A percentile compares a stretch with the other conserved stretches of the same genome.
These are phyloP conservation scores for Podarcis cretensis DNA, from an alignment of 2,113 vertebrate species.

Conservation along the genomic window DNA sequence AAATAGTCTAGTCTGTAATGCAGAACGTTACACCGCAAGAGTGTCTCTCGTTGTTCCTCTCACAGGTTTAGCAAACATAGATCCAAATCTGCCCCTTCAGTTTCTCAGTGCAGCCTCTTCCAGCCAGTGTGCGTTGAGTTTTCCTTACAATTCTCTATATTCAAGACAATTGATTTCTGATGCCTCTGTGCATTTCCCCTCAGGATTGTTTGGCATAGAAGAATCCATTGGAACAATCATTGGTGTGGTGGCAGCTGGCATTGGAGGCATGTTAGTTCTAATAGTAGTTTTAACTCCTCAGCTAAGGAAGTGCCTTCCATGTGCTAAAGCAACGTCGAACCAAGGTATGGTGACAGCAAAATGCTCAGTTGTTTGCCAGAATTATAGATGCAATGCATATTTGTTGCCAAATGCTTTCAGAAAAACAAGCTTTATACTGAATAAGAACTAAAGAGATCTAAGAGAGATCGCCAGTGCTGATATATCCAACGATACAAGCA, in stretches of 20 bases:
- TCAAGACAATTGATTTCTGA: background rate
- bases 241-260: conserved; percentile 63
- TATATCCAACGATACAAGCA: background rate
- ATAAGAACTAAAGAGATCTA: background rate
- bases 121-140: too few relatives aligned
- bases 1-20: background rate
- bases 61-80: too few relatives aligned
- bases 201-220: conserved; percentile 70
- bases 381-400: background rate
- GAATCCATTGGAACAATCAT: conserved; percentile 73
- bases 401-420: background rate
- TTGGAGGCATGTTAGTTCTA: conserved; percentile 63
- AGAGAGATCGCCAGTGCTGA: background rate
- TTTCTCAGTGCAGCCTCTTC: too few relatives aligned
- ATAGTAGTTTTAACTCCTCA: conserved; percentile 63
- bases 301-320: conserved; percentile 63
- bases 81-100: too few relatives aligned
- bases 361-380: background rate
- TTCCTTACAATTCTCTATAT: background rate
- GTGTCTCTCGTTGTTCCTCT: too few relatives aligned
- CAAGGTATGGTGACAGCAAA: conserved; percentile 48
- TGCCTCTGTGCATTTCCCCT: background rate
- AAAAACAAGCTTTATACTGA: background rate
- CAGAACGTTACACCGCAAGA: too few relatives aligned
- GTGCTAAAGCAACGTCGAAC: conserved; percentile 41